Evolutionary conservation across 2,113 vertebrate genomes (phyloP), one percentile per base, ranked within the genome.

Genomic region (Cottus gobio): DNA sequence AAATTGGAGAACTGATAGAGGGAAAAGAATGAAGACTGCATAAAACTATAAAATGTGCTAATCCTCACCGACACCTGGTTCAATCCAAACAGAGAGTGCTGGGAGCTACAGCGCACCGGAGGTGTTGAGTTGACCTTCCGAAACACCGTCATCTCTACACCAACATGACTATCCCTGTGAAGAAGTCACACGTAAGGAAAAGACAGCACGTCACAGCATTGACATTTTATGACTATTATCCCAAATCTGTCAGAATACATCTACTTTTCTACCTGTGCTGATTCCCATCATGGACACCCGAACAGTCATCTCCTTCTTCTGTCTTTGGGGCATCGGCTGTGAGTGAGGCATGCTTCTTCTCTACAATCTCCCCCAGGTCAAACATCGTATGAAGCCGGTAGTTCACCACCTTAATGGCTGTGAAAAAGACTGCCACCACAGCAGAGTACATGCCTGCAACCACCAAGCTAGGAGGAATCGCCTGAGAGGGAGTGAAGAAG

Each of bases 81-180:
- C 83, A 97, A 93, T 56, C 97, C 97, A 85, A 96, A 97, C 58
- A 97, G 90, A 0, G 97, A 97, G 88, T 97, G 97, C 92, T 97
- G 97, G 61, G 97, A 97, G 91, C 97, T 97, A 84, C 97, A 97
- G 75, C 97, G 95, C 8, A 97, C 97, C 0, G 97, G 96, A 18
- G 97, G 97, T 0, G 97, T 97, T 34, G 96, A 97, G 86, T 96
- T 97, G 72, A 96, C 96, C 89, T 97, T 97, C 71, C 97, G 94
- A 86, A 97, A 97, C 64, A 97, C 97, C 0, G 96, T 97, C 97
- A 97, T 97, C 90, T 97, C 97, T 50, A 97, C 96, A 13, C 96
- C 96, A 48, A 92, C 94, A 6, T 94, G 93, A 18, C 96, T 95
- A 68, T 96, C 96, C 89, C 96, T 97, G 87, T 37, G 24, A 77